phyloP scores from a whole-genome alignment of 2,888 invertebrate species.

The Pachydiplax longipennis region DNA sequence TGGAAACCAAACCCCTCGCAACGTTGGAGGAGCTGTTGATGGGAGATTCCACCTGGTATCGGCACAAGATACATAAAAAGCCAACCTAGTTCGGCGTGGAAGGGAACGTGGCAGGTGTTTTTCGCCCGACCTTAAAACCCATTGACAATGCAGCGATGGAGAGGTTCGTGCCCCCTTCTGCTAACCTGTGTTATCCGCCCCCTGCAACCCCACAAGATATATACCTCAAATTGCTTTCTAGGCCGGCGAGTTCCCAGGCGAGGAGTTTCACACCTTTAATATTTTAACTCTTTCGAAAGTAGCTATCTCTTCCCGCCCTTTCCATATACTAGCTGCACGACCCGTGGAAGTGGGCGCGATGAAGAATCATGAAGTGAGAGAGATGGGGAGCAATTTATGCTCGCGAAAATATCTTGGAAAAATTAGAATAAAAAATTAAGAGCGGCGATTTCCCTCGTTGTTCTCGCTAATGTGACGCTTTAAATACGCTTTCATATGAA shows the following conservation, averaged over 20 bases:
- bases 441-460: not conserved
- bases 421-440: not conserved
- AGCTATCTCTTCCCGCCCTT: not conserved
- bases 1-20: not conserved
- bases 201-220: not conserved
- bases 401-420: not conserved
- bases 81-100: not conserved
- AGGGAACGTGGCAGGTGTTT: not conserved
- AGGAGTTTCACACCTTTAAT: conserved; percentile 28
- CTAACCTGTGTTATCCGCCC: not conserved
- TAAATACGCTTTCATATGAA: too few species aligned
- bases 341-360: not conserved
- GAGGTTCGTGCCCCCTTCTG: not conserved
- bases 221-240: conserved; percentile 29
- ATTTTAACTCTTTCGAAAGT: not conserved
- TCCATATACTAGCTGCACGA: not conserved
- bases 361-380: not conserved
- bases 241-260: not conserved
- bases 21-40: not conserved
- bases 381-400: not conserved
- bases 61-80: not conserved
- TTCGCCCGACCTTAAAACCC: not conserved
- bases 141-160: conserved; percentile 1
- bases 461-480: too few species aligned
- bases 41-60: not conserved